phyloP scores from a whole-genome alignment of 2,888 invertebrate genomes.

The Onchidella celtica region DNA sequence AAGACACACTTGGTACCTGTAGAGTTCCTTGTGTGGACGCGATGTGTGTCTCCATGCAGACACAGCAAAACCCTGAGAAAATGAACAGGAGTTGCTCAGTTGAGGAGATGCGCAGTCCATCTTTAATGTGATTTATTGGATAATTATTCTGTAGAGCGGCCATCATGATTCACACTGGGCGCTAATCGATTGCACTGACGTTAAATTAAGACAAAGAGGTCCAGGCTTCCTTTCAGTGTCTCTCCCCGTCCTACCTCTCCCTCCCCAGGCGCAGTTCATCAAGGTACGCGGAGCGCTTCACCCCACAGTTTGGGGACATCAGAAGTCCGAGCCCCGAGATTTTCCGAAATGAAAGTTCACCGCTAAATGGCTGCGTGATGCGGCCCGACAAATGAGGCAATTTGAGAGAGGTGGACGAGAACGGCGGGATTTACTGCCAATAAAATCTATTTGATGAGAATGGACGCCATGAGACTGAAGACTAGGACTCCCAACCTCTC shows the following conservation, averaged over 20 bases:
- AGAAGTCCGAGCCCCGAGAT: slow-evolving; percentile 13
- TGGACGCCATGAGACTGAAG: slow-evolving; percentile 35
- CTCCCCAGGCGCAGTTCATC: slow-evolving; percentile 37
- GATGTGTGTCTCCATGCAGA: too few relatives aligned
- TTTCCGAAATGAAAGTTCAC: slow-evolving; percentile 41
- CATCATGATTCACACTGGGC: slow-evolving; percentile 40
- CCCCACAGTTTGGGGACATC: neutral
- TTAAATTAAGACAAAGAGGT: slow-evolving; percentile 49
- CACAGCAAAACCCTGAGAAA: neutral
- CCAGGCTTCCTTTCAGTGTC: neutral
- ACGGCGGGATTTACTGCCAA: slow-evolving; percentile 44
- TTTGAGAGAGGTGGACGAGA: slow-evolving; percentile 43
- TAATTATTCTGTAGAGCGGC: slow-evolving; percentile 28
- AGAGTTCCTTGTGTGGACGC: too few relatives aligned
- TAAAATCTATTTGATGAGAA: slow-evolving; percentile 47
- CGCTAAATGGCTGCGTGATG: slow-evolving; percentile 40
- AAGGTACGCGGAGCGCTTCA: slow-evolving; percentile 32
- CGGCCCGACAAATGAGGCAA: slow-evolving; percentile 49
- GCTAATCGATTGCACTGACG: slow-evolving; percentile 45
- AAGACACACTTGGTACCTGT: too few relatives aligned
- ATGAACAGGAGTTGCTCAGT: neutral
- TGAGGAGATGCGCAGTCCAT: slow-evolving; percentile 12
- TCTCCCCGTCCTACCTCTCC: slow-evolving; percentile 15
- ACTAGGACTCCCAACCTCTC: slow-evolving; percentile 31
- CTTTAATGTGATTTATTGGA: slow-evolving; percentile 46